Evolutionary conservation across 2,113 vertebrate species (phyloP).

Genomic region (Upupa epops): DNA sequence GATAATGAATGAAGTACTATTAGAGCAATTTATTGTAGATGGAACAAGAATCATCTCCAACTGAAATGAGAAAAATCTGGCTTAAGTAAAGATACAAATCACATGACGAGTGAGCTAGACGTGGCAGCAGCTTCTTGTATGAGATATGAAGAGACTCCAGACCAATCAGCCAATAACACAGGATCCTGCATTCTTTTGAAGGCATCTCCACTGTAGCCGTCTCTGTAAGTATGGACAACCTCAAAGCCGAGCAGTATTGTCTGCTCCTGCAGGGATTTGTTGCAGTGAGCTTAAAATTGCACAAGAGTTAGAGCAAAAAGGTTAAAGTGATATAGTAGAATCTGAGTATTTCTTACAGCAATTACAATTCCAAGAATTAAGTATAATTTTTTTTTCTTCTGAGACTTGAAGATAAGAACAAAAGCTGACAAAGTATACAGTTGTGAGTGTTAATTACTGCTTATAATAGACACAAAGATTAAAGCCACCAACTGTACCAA

Average conservation of each 20-base stretch:
- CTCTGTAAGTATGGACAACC: not conserved
- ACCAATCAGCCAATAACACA: not conserved
- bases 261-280: not conserved
- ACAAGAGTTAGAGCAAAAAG: conserved; percentile 6
- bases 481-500: conserved; percentile 5
- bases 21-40: not conserved
- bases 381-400: conserved; percentile 15
- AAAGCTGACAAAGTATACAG: not conserved
- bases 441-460: conserved; percentile 39
- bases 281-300: not conserved
- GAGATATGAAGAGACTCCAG: not conserved
- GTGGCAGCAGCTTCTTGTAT: not conserved
- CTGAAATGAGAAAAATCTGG: not conserved
- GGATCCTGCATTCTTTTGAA: not conserved
- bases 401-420: not conserved
- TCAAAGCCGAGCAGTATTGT: not conserved
- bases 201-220: not conserved
- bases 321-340: not conserved
- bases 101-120: not conserved
- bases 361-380: conserved; percentile 24
- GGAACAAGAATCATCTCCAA: not conserved
- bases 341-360: not conserved
- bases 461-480: conserved; percentile 29
- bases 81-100: not conserved
- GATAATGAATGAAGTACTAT: not conserved